These are phyloP conservation scores for Pitta sordida DNA, from an alignment of 2,113 vertebrate genomes.

Conservation along the genomic window DNA sequence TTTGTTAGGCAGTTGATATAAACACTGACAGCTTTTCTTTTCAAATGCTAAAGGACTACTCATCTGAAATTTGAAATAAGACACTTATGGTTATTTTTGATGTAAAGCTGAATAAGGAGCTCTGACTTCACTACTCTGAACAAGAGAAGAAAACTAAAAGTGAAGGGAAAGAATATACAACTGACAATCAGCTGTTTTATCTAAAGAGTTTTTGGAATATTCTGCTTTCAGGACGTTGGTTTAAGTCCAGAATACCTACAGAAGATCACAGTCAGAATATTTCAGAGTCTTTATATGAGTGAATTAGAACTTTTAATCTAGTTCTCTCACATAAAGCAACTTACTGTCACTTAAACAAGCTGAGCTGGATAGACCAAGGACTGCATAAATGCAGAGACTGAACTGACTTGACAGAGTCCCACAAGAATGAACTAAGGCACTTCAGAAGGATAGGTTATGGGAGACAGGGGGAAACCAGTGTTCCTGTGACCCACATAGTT, in stretches of 20 bases:
- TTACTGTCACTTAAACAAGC: neutral
- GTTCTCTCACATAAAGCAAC: neutral
- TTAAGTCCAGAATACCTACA: neutral
- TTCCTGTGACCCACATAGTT: neutral
- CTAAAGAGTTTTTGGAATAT: neutral
- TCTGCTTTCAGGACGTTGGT: neutral
- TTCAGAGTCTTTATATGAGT: neutral
- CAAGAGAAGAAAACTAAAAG: neutral
- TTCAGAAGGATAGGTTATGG: neutral
- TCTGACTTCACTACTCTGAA: neutral
- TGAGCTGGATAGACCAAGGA: neutral
- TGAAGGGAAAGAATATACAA: neutral
- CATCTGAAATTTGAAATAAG: neutral
- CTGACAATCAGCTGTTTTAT: neutral
- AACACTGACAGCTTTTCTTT: neutral
- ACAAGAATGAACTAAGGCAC: neutral
- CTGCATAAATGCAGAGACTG: neutral
- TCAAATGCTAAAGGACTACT: neutral
- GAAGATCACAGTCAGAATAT: neutral
- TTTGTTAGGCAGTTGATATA: neutral
- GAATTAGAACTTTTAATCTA: neutral
- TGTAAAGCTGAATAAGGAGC: neutral
- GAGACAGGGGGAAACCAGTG: neutral
- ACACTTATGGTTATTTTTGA: neutral
- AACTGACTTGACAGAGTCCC: neutral